These are phyloP conservation scores for Catostomus latipinnis DNA, from an alignment of 2,797 vertebrate species.

Conservation along the genomic window DNA sequence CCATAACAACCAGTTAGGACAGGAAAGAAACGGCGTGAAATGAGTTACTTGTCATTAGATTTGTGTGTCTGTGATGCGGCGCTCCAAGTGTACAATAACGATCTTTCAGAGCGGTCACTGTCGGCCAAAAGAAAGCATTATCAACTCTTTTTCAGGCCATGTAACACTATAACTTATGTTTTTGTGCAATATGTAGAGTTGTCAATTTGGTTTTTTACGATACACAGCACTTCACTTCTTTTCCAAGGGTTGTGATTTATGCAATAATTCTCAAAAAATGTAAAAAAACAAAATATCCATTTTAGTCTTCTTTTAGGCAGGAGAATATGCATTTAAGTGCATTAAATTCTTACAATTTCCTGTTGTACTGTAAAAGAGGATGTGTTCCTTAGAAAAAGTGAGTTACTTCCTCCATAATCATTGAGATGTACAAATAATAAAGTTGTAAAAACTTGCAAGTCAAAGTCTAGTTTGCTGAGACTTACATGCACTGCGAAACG, in stretches of 20 bases:
- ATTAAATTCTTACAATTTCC: constrained; percentile 13
- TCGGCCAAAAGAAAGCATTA: not conserved
- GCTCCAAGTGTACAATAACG: constrained; percentile 36
- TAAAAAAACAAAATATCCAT: constrained; percentile 53
- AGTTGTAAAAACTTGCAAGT: constrained; percentile 7
- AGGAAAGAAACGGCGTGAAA: not conserved
- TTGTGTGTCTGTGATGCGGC: constrained; percentile 10
- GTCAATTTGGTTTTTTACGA: constrained; percentile 31
- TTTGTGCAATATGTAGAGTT: constrained; percentile 45
- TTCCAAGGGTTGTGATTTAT: constrained; percentile 56
- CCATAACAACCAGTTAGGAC: constrained; percentile 25
- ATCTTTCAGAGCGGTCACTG: not conserved
- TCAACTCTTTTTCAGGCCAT: constrained; percentile 33
- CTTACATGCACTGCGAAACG: not conserved
- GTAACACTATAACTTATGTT: constrained; percentile 46
- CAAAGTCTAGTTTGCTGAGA: constrained; percentile 8
- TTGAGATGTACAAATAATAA: not conserved
- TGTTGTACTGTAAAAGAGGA: constrained; percentile 10
- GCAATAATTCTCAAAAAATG: constrained; percentile 59
- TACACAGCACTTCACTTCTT: constrained; percentile 27
- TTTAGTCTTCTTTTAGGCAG: constrained; percentile 39
- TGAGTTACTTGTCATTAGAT: constrained; percentile 1
- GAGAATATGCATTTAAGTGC: constrained; percentile 27
- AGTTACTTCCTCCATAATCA: constrained; percentile 4
- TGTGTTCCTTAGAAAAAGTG: constrained; percentile 6